Evolutionary conservation across 2,888 invertebrate genomes (phyloP), one percentile per base, ranked within the genome.

Genomic region (Drosophila neoperkinsi): DNA sequence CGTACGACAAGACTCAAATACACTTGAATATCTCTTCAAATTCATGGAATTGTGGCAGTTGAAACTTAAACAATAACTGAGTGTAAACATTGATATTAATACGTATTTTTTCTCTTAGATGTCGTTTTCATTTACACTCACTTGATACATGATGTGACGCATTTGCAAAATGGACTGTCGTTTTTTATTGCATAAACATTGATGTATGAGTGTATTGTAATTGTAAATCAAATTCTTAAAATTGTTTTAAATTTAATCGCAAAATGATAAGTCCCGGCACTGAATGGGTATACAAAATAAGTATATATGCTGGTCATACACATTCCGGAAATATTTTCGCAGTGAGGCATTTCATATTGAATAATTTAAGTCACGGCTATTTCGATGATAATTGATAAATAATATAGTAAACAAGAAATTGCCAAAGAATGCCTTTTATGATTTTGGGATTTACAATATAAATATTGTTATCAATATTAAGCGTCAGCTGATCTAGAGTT

Each of bases 281-380:
- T 13, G n/a, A 70, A 73, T 25, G 30, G 68, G 43, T 43, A 51
- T 52, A 6, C 21, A 13, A 28, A 53, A 4, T 13, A 31, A n/a
- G 4, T 33, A 5, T 21, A n/a, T 33, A 34, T 36, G 28, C 7
- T 41, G 46, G 52, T 34, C 62, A 67, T 52, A 63, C 55, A 66
- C 79, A 81, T 81, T 76, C 73, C 63, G 61, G 43, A 75, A 75
- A 81, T 81, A 63, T 50, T 73, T 79, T 58, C 7, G 49, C 16
- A 41, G 21, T 81, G 78, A 75, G 53, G 3, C 49, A 21, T 50
- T 70, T 74, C 21, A 33, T 43, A 41, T 51, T 59, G 51, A 55
- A 55, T 71, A 46, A 68, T 67, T 74, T 59, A 77, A 80, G 81
- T 71, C 78, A 71, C 36, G 66, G 68, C 30, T 70, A 55, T 71